Conservation (phyloP, 2,888 invertebrate genomes). For the Microplitis manilae region DNA sequence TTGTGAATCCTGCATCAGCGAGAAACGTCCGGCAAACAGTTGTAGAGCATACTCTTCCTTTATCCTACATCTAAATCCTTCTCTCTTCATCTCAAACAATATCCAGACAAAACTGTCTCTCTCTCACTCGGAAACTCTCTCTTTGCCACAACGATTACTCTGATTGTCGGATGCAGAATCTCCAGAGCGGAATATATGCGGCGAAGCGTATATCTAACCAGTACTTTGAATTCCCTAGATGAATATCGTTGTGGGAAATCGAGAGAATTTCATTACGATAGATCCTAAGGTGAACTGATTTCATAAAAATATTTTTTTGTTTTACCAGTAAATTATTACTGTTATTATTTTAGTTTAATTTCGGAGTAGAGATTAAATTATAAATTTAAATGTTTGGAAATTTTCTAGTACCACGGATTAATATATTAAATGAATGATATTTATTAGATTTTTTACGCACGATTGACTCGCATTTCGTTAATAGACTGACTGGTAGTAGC, state of each 20-base stretch:
- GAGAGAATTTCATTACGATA: conserved; percentile 23
- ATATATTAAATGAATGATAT: neutral
- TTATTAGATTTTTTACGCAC: neutral
- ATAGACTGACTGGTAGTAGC: neutral
- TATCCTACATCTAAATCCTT: neutral
- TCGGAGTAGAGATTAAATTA: no score
- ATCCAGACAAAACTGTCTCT: conserved; percentile 3
- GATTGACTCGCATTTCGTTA: neutral
- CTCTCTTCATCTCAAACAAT: neutral
- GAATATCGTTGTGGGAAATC: conserved; percentile 13
- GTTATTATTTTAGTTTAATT: no score
- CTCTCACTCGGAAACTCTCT: conserved; percentile 23
- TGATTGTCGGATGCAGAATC: conserved; percentile 31
- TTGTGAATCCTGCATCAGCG: conserved; percentile 46
- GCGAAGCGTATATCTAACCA: conserved; percentile 9
- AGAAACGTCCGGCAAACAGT: conserved; percentile 40
- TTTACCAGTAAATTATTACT: neutral
- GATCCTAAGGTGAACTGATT: neutral
- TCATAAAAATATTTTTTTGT: neutral
- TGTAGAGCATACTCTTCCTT: neutral
- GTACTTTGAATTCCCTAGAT: conserved; percentile 26
- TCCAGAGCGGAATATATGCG: conserved; percentile 20
- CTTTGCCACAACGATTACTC: conserved; percentile 25
- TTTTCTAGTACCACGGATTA: no score
- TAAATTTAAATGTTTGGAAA: no score